phyloP scores from a whole-genome alignment of 1,140 invertebrate species.

The Nasonia longicornis region DNA sequence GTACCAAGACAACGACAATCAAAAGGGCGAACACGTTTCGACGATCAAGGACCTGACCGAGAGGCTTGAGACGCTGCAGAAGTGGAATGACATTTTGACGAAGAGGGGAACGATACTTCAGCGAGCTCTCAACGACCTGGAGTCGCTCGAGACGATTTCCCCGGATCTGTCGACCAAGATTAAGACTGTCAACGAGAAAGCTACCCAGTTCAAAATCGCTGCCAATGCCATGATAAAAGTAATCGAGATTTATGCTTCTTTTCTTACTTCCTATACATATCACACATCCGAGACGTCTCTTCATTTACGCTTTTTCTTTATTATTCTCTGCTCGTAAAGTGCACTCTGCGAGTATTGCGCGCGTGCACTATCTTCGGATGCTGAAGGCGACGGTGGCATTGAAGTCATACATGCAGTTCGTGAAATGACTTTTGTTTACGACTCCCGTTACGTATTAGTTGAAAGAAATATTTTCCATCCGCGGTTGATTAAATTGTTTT shows the following conservation, averaged over 20 bases:
- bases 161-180: slow-evolving; percentile 72
- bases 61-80: slow-evolving; percentile 88
- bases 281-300: neutral
- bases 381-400: too few relatives aligned
- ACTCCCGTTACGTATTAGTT: neutral
- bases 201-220: slow-evolving; percentile 93
- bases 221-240: slow-evolving; percentile 97
- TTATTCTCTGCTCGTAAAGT: neutral
- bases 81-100: slow-evolving; percentile 89
- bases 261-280: neutral
- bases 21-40: slow-evolving; percentile 66
- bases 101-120: slow-evolving; percentile 90
- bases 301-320: neutral
- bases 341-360: too few relatives aligned
- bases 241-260: slow-evolving; percentile 38
- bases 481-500: neutral
- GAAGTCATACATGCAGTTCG: too few relatives aligned
- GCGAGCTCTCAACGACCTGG: slow-evolving; percentile 86
- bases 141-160: slow-evolving; percentile 75
- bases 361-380: too few relatives aligned
- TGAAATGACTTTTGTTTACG: neutral
- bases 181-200: slow-evolving; percentile 88
- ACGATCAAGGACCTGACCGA: slow-evolving; percentile 74
- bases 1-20: slow-evolving; percentile 68
- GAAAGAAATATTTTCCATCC: neutral